Evolutionary conservation across 2,113 vertebrate species (phyloP), one percentile per base, ranked within the genome.

Genomic region (Holacanthus passer): DNA sequence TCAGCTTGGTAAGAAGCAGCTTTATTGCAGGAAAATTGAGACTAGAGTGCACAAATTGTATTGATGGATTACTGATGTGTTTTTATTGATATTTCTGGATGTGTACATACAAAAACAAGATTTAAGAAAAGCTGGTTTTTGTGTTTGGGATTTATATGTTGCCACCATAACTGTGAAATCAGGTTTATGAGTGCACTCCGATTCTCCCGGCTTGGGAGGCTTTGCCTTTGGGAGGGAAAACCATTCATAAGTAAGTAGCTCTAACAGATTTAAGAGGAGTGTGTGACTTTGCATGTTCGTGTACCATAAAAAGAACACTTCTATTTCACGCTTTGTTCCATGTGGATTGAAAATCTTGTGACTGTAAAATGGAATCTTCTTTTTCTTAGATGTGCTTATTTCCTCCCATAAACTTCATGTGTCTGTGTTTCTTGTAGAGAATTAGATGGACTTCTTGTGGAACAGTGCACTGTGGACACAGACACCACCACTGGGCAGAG

Each of bases 181-280:
- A 99, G 98, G 96, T 99, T 64, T 99, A 98, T 77, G 98, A 99
- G 88, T 98, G 98, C 77, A 97, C 98, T 77, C 97, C 97, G 0
- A 96, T 99, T 71, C 92, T 99, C 41, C 97, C 96, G 63, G 97
- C 97, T 5, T 99, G 98, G 98, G 98, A 97, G 55, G 97, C 98
- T 7, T 95, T 99, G 52, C 98, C 98, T 45, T 87, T 99, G 91
- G 98, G 96, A 90, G 98, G 98, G 87, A 99, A 97, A 90, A 96
- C 97, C 31, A 97, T 99, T 90, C 98, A 99, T 93, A 98, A 96
- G 98, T 99, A 95, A 96, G 96, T 94, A 56, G 24, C 77, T 78
- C 19, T 24, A 39, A 48, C 14, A n/a, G 7, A 56, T 53, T 71
- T 55, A 35, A 65, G 63, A 47, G 17, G 13, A 58, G 45, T 0